Percentiles rank a stretch among this genome's conserved stretches.
Evolutionary conservation across 1,140 invertebrate genomes (phyloP).

Genomic region (Helicoverpa zea): DNA sequence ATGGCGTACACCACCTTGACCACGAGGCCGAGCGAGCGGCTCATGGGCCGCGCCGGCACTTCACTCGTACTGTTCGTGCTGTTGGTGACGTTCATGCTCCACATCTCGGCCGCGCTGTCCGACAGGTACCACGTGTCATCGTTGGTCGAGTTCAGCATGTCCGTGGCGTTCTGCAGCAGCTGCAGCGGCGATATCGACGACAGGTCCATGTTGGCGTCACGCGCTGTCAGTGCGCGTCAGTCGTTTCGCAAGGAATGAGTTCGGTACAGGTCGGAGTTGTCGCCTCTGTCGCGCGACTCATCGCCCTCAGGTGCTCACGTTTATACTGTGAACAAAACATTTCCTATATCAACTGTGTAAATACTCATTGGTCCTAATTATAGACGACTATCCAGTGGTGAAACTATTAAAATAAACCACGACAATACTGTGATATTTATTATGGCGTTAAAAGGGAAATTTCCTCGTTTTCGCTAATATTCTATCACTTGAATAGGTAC

Average conservation of each 20-base stretch:
- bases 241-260: not conserved
- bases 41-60: not conserved
- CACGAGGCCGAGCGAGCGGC: conserved; percentile 31
- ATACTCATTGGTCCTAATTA: too few species aligned
- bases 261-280: not conserved
- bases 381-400: too few species aligned
- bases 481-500: too few species aligned
- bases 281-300: not conserved
- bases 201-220: too few species aligned
- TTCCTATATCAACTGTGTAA: too few species aligned
- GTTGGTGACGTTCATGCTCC: not conserved
- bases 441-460: too few species aligned
- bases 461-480: too few species aligned
- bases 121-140: not conserved
- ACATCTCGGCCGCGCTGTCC: not conserved
- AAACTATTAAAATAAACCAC: too few species aligned
- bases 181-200: too few species aligned
- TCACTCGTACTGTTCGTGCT: not conserved
- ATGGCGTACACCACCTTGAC: conserved; percentile 78
- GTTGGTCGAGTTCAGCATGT: not conserved
- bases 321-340: not conserved
- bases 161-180: not conserved
- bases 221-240: not conserved
- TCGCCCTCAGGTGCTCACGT: not conserved
- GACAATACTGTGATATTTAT: too few species aligned